These are phyloP conservation scores for Melipona bicolor DNA, from an alignment of 2,888 invertebrate species.

Conservation along the genomic window DNA sequence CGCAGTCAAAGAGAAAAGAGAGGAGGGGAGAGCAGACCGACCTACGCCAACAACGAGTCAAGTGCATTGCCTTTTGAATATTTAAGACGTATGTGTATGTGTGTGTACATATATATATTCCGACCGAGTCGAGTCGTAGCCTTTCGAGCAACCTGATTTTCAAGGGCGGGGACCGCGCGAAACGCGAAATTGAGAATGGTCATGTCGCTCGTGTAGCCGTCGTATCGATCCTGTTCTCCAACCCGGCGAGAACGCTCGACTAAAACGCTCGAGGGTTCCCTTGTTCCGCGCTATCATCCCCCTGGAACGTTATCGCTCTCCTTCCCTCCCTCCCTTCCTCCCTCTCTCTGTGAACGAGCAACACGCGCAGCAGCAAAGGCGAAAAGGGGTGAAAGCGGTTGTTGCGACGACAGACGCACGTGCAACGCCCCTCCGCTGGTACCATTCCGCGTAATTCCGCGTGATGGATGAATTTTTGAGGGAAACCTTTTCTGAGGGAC, in stretches of 20 bases:
- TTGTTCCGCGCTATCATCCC: not conserved
- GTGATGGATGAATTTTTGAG: slow-evolving; percentile 9
- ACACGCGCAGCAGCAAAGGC: not conserved
- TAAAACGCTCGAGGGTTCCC: not conserved
- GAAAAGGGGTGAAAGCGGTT: not conserved
- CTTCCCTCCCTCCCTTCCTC: not conserved
- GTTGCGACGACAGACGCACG: not conserved
- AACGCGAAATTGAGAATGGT: slow-evolving; percentile 60
- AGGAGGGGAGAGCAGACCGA: slow-evolving; percentile 51
- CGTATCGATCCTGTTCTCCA: slow-evolving; percentile 38
- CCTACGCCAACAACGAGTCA: slow-evolving; percentile 72
- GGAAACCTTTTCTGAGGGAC: no score
- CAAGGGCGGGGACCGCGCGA: slow-evolving; percentile 35
- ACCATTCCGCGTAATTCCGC: not conserved
- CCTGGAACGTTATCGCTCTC: slow-evolving; percentile 5
- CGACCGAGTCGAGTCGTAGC: slow-evolving; percentile 16
- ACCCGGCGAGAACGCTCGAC: not conserved
- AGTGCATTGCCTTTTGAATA: slow-evolving; percentile 59
- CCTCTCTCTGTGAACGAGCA: not conserved
- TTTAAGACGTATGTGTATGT: slow-evolving; percentile 28
- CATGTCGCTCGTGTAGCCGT: slow-evolving; percentile 25
- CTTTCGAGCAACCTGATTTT: slow-evolving; percentile 37
- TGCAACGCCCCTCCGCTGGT: no score
- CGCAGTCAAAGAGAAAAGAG: not conserved
- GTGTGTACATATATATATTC: no score